Evolutionary conservation across 64 coral and sea anemone genomes (phyloP), one percentile per base, ranked within the genome.

Genomic region (Porites australiensis): DNA sequence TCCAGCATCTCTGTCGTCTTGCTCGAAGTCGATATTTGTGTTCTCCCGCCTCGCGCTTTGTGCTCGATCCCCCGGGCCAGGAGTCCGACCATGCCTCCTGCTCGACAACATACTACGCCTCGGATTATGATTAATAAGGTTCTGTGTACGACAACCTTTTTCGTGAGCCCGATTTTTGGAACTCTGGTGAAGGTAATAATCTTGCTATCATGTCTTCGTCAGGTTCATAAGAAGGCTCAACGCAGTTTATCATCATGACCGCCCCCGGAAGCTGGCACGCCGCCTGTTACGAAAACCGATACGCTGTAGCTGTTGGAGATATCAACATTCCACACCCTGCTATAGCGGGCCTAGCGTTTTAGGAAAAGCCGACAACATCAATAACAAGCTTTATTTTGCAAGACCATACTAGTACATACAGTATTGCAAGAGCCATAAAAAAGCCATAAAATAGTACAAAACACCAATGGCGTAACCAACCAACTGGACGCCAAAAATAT

Each of bases 221-320:
- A 22, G 51, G 77, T 6, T 80, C n/a, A 13, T 80, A 11, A 51
- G 20, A 2, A 16, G 21, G 20, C 55, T 52, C 22, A 60, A 80
- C 55, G 51, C 23, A 61, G 13, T 80, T 58, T 58, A 80, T 15
- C 88, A 81, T 90, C 10, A 90, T 21, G 19, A 64, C 23, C 16
- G 88, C 49, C 3, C 76, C 16, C 3, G 80, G 80, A 37, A 23
- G 68, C 79, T 44, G 78, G 70, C 62, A 90, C 75, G 12, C 59
- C 64, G 47, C 88, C 77, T 4, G 88, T 90, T 4, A 90, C 22
- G 15, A 80, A 90, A 90, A 90, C 81, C 22, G 88, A 77, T 68
- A 68, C 55, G 13, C 37, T 77, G 50, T 90, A 90, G 52, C 64
- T 54, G 3, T 90, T 51, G 8, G 50, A 90, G 8, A 67, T 4